Conservation (phyloP, 2,797 vertebrate genomes). For the Scolopax bukidnonensis region DNA sequence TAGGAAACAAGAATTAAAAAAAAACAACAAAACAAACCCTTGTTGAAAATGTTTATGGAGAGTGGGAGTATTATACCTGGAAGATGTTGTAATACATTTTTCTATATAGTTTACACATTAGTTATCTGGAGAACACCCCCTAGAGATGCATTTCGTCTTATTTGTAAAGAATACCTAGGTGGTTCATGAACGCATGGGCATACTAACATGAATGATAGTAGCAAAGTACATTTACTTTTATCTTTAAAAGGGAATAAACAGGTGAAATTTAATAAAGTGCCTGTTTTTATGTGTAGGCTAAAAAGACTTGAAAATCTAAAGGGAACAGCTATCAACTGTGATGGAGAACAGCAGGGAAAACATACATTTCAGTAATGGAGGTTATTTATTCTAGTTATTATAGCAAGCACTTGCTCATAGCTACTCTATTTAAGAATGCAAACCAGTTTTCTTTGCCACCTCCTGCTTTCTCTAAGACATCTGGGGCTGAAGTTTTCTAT, state of each 20-base stretch:
- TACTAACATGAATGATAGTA: constrained; percentile 32
- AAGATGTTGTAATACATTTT: background rate
- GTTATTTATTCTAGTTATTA: constrained; percentile 61
- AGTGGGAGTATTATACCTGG: background rate
- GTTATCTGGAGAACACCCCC: background rate
- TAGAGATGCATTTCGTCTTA: constrained; percentile 33
- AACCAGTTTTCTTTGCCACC: background rate
- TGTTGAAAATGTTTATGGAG: background rate
- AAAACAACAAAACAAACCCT: background rate
- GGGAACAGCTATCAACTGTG: constrained; percentile 46
- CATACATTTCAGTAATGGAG: constrained; percentile 23
- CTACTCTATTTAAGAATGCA: constrained; percentile 20
- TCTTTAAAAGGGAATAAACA: constrained; percentile 50
- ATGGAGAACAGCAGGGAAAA: constrained; percentile 43
- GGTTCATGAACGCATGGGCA: background rate
- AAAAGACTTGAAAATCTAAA: constrained; percentile 54
- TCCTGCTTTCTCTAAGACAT: background rate
- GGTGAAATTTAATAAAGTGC: constrained; percentile 56
- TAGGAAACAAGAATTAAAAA: background rate
- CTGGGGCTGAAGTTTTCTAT: background rate
- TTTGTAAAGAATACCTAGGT: constrained; percentile 20
- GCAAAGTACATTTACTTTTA: constrained; percentile 39
- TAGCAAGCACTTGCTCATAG: constrained; percentile 6
- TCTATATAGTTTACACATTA: background rate
- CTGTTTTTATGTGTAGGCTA: constrained; percentile 34